phyloP scores from a whole-genome alignment of 2,888 invertebrate species.

The Syrphus vitripennis region DNA sequence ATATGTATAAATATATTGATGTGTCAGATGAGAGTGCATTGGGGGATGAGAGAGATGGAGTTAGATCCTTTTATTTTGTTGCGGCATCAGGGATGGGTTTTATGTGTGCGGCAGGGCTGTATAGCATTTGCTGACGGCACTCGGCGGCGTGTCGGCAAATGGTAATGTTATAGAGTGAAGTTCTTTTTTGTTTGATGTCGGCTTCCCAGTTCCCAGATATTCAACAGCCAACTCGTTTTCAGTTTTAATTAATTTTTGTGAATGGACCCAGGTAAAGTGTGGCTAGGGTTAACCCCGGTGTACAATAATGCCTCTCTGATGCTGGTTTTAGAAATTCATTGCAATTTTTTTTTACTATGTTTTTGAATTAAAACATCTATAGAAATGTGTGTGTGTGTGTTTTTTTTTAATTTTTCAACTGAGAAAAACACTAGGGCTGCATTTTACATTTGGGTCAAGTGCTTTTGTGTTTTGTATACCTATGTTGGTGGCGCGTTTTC shows the following conservation, averaged over 20 bases:
- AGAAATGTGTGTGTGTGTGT: not conserved
- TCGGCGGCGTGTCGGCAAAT: no score
- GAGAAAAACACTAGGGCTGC: not conserved
- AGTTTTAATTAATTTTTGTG: conserved; percentile 68
- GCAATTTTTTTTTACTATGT: not conserved
- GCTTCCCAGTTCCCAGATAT: conserved; percentile 13
- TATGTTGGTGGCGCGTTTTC: conserved; percentile 18
- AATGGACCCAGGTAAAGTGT: conserved; percentile 62
- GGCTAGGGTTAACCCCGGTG: conserved; percentile 42
- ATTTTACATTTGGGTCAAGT: conserved; percentile 67
- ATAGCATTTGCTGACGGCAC: conserved; percentile 6
- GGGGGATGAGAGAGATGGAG: not conserved
- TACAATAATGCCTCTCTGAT: conserved; percentile 17
- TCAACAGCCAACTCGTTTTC: conserved; percentile 42
- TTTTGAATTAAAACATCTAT: conserved; percentile 50
- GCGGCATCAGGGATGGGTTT: not conserved
- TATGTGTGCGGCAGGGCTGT: not conserved
- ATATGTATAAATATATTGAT: not conserved
- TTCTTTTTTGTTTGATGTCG: conserved; percentile 37
- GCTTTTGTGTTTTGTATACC: not conserved
- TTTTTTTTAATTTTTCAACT: not conserved
- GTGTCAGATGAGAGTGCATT: not conserved
- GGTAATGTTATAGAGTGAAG: conserved; percentile 1
- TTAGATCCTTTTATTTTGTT: conserved; percentile 7
- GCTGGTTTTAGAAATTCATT: conserved; percentile 27